These are phyloP conservation scores for Drosophila greeni DNA, from an alignment of 2,888 invertebrate species.

Conservation along the genomic window DNA sequence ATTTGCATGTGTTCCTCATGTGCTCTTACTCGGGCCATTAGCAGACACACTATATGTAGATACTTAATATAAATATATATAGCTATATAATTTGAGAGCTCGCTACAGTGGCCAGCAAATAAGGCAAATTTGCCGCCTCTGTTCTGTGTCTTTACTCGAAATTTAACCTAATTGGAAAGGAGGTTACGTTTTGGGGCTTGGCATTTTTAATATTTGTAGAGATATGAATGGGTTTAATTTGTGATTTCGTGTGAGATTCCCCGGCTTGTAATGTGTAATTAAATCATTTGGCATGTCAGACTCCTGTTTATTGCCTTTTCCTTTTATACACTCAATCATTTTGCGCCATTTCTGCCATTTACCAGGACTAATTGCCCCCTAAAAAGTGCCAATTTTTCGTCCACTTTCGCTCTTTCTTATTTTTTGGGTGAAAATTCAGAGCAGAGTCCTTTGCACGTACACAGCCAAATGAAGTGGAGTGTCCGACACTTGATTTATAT, in stretches of 20 bases:
- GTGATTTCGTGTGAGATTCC: neutral
- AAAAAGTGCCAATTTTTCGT: constrained; percentile 43
- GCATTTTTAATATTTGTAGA: constrained; percentile 8
- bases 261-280: constrained; percentile 10
- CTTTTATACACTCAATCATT: constrained; percentile 20
- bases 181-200: neutral
- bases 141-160: constrained; percentile 1
- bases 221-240: neutral
- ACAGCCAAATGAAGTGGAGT: constrained; percentile 55
- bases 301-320: constrained; percentile 12
- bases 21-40: constrained; percentile 14
- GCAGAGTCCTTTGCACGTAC: constrained; percentile 20
- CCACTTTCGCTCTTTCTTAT: constrained; percentile 1
- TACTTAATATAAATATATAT: neutral
- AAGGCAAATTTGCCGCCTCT: neutral
- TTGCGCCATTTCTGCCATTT: constrained; percentile 19
- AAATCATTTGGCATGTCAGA: constrained; percentile 13
- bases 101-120: constrained; percentile 11
- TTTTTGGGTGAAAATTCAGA: neutral
- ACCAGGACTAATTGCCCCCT: constrained; percentile 56
- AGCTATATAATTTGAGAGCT: neutral
- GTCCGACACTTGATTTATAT: constrained; percentile 57
- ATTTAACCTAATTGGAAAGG: constrained; percentile 5
- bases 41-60: constrained; percentile 1
- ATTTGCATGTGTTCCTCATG: constrained; percentile 18